phyloP scores from a whole-genome alignment of 2,888 invertebrate species.

The Cephus nigrinus region DNA sequence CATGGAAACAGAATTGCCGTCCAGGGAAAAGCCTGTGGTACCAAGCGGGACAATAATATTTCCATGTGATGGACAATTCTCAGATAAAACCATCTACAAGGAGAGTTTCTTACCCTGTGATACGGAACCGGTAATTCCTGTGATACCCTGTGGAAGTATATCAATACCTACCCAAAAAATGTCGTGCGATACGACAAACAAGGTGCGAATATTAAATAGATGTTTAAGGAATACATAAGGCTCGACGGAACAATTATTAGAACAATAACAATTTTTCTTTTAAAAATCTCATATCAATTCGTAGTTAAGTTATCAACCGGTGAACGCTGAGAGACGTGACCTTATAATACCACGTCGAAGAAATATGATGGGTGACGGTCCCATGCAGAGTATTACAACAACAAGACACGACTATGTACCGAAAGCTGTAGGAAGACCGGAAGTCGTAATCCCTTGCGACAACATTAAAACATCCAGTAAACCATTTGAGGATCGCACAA shows the following conservation, averaged over 20 bases:
- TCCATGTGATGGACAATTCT: constrained; percentile 22
- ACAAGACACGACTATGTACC: constrained; percentile 53
- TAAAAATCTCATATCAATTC: constrained; percentile 2
- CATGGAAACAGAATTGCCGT: constrained; percentile 32
- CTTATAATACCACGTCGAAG: constrained; percentile 51
- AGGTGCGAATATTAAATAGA: constrained; percentile 43
- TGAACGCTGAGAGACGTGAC: constrained; percentile 48
- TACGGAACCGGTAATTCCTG: constrained; percentile 32
- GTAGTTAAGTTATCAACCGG: constrained; percentile 60
- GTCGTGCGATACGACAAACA: constrained; percentile 57
- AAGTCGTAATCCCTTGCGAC: constrained; percentile 51
- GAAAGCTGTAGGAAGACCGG: constrained; percentile 43
- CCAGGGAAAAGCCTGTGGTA: constrained; percentile 40
- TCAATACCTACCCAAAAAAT: constrained; percentile 48
- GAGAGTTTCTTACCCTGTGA: constrained; percentile 50
- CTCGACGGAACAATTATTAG: not conserved
- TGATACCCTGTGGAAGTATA: constrained; percentile 50
- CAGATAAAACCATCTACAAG: constrained; percentile 41
- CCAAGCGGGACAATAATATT: constrained; percentile 30
- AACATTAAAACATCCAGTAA: constrained; percentile 50
- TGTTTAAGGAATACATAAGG: not conserved
- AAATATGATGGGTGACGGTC: constrained; percentile 51
- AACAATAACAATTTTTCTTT: not conserved
- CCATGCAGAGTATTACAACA: constrained; percentile 58
- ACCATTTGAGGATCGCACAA: constrained; percentile 56